phyloP scores from a whole-genome alignment of 2,888 invertebrate genomes.

The Drosophila mercatorum region DNA sequence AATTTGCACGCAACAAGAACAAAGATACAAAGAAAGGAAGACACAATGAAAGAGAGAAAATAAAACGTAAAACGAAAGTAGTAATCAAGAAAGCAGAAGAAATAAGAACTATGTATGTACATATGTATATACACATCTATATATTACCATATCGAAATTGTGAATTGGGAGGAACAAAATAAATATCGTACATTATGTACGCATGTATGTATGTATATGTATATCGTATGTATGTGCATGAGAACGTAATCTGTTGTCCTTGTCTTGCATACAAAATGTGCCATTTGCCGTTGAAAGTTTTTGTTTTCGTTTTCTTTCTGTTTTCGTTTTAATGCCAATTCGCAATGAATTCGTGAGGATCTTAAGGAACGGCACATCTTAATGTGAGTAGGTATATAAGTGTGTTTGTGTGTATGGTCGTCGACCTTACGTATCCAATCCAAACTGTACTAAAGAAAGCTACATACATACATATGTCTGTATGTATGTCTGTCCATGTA shows the following conservation, averaged over 20 bases:
- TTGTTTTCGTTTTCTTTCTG: slow-evolving; percentile 7
- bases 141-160: slow-evolving; percentile 8
- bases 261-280: slow-evolving; percentile 31
- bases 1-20: slow-evolving; percentile 51
- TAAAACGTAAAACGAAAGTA: slow-evolving; percentile 59
- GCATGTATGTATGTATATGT: slow-evolving; percentile 12
- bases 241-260: slow-evolving; percentile 24
- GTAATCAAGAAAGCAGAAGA: slow-evolving; percentile 62
- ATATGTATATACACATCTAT: slow-evolving; percentile 7
- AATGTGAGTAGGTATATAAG: slow-evolving; percentile 1
- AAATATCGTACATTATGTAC: slow-evolving; percentile 17
- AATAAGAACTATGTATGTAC: slow-evolving; percentile 18
- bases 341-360: slow-evolving; percentile 12
- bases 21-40: slow-evolving; percentile 57
- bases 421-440: slow-evolving; percentile 21
- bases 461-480: not conserved
- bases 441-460: slow-evolving; percentile 14
- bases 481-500: not conserved
- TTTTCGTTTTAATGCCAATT: slow-evolving; percentile 28
- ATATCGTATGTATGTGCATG: slow-evolving; percentile 29
- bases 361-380: slow-evolving; percentile 7
- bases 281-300: not conserved
- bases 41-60: slow-evolving; percentile 59
- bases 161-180: slow-evolving; percentile 5
- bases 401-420: slow-evolving; percentile 24